A percentile compares a stretch with the other conserved stretches of the same genome.
Conservation (phyloP, 2,797 vertebrate genomes). For the Falco rusticolus region DNA sequence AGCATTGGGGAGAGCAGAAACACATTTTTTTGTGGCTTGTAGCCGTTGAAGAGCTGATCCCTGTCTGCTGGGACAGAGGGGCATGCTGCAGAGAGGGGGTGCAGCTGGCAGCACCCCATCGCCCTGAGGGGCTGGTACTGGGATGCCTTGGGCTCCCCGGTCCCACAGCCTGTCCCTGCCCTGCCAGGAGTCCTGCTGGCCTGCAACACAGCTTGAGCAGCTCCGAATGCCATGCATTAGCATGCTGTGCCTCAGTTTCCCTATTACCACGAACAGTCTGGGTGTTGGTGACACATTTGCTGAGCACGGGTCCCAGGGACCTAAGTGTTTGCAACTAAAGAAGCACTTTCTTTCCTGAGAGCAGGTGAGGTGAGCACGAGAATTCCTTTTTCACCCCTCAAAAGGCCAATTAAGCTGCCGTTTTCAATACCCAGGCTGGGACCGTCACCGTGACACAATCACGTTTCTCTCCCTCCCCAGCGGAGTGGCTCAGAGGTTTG, state of each 20-base stretch:
- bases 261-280: not conserved
- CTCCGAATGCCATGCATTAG: not conserved
- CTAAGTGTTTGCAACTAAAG: fast-evolving
- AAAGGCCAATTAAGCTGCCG: not conserved
- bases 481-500: fast-evolving
- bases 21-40: not conserved
- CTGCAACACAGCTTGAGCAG: not conserved
- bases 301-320: not conserved
- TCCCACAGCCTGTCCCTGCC: fast-evolving
- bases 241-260: not conserved
- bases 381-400: not conserved
- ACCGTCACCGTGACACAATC: not conserved
- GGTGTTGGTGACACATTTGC: not conserved
- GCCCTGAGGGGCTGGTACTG: fast-evolving
- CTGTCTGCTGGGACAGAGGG: not conserved
- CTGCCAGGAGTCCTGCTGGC: not conserved
- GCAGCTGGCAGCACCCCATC: fast-evolving
- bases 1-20: not conserved
- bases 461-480: fast-evolving
- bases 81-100: fast-evolving
- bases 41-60: too few relatives aligned
- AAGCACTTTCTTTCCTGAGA: not conserved
- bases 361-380: not conserved
- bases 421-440: not conserved
- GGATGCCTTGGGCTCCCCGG: not conserved